Percentiles rank a stretch among this genome's conserved stretches.
Evolutionary conservation across 1,140 invertebrate species (phyloP).

Genomic region (Aphis craccivora): DNA sequence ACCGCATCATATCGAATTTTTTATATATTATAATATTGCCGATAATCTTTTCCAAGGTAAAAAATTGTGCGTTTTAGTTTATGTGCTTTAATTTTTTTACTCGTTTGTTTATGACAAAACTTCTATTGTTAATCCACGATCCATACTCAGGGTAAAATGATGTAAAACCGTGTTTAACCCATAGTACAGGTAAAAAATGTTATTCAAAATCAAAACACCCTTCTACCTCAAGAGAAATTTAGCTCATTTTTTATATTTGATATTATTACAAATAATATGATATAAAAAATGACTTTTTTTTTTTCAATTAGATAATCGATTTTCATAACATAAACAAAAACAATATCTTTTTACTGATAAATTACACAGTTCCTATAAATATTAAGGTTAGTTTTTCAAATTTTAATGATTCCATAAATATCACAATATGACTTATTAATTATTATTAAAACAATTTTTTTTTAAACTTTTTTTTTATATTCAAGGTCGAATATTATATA

Average conservation of each 20-base stretch:
- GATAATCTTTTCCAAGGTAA: background rate
- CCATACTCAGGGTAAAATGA: background rate
- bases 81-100: background rate
- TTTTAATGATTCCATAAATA: background rate
- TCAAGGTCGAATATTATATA: too few species aligned
- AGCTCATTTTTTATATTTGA: background rate
- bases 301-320: background rate
- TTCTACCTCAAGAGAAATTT: background rate
- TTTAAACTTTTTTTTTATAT: too few species aligned
- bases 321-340: background rate
- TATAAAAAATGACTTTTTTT: background rate
- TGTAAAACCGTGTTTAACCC: background rate
- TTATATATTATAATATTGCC: conserved; percentile 1
- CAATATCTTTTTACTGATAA: background rate
- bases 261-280: background rate
- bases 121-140: conserved; percentile 1
- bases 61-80: background rate
- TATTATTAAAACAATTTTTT: background rate
- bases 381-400: background rate
- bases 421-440: background rate
- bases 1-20: background rate
- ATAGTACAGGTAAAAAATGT: conserved; percentile 4
- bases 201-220: background rate
- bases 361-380: background rate
- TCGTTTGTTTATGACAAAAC: conserved; percentile 9